Conservation (phyloP, 2,797 vertebrate genomes). For the Kryptopterus vitreolus region DNA sequence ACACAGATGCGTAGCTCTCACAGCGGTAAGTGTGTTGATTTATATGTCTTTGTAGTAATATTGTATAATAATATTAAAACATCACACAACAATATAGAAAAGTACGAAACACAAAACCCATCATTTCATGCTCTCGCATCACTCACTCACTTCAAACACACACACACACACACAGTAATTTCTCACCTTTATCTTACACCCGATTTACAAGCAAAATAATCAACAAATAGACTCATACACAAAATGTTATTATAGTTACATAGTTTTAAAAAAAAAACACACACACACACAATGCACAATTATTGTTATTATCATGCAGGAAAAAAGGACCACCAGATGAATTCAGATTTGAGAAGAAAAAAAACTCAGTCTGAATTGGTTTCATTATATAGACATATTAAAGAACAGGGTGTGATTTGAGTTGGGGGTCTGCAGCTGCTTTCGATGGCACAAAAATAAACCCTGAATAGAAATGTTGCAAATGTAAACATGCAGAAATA, state of each 20-base stretch:
- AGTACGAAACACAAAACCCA: not conserved
- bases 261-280: not conserved
- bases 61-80: not conserved
- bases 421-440: too few species aligned
- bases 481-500: too few species aligned
- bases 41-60: not conserved
- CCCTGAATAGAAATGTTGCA: too few species aligned
- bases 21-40: conserved; percentile 7
- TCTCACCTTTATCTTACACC: too few species aligned
- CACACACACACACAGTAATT: not conserved
- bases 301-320: not conserved
- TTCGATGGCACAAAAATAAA: too few species aligned
- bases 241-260: too few species aligned
- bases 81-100: not conserved
- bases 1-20: conserved; percentile 4
- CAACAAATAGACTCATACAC: not conserved
- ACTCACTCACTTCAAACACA: too few species aligned
- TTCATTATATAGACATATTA: too few species aligned
- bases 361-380: too few species aligned
- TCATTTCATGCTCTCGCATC: too few species aligned
- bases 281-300: not conserved
- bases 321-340: not conserved
- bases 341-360: not conserved
- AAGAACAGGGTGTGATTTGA: too few species aligned
- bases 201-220: not conserved